Evolutionary conservation across 2,888 invertebrate species (phyloP), one percentile per base, ranked within the genome.

Genomic region (Argyresthia goedartella): DNA sequence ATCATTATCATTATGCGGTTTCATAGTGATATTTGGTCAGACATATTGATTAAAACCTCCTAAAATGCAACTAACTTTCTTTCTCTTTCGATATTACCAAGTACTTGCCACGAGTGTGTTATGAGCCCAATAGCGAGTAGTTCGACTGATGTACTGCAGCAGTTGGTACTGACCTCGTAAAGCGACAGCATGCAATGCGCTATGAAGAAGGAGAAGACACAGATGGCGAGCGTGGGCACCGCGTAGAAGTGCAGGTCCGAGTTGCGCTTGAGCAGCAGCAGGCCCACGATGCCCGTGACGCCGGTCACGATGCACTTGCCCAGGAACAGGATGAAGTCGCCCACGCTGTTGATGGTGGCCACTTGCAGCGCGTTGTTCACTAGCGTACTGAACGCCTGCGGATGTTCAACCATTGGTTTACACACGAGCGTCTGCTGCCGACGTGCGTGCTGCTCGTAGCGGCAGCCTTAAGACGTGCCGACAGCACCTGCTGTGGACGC

Each of bases 111-210:
- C n/a, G n/a, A n/a, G n/a, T n/a, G n/a, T n/a, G n/a, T n/a, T n/a
- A n/a, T n/a, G n/a, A n/a, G n/a, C n/a, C n/a, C n/a, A n/a, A n/a
- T n/a, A n/a, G n/a, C n/a, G n/a, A n/a, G n/a, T n/a, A n/a, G n/a
- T n/a, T n/a, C n/a, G n/a, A n/a, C n/a, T n/a, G n/a, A n/a, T 36
- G 7, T 36, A 36, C 36, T 9, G 36, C 36, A 9, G 7, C 36
- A 43, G 43, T 4, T 8, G 44, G 8, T 7, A 70, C 82, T 73
- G 75, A 96, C 97, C 92, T 98, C 97, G 68, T 97, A 98, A 4
- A 98, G 88, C 7, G 97, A 96, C 52, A 98, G 89, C 56, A 98
- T 93, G 73, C 96, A 95, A 70, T 98, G 97, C 8, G 97, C 95
- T 58, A 98, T 94, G 69, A 97, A 95, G 77, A 95, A 98, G 1